Evolutionary conservation across 2,797 vertebrate genomes (phyloP), one percentile per base, ranked within the genome.

Genomic region (Phrynocephalus guinanensis): DNA sequence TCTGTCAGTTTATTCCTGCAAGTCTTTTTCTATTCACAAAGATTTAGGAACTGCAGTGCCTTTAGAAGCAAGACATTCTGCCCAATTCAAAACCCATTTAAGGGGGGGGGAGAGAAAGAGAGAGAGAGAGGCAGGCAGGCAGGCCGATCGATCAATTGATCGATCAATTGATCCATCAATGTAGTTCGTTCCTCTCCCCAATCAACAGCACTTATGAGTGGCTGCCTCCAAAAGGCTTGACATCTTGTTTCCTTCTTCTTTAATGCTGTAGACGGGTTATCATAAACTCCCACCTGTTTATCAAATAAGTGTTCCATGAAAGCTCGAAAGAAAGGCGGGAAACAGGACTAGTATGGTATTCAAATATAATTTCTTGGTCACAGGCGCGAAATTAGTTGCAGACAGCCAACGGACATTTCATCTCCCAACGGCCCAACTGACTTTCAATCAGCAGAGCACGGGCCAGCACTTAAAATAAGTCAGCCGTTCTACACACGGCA

Each of bases 141-240:
- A 44, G 38, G 38, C 3, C 3, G 3, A 44, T 44, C 5, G 38
- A 44, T 44, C 38, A 38, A 38, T 38, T 38, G 38, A 38, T 38
- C 38, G 38, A 38, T 38, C 38, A 4, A 38, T 38, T 4, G 3
- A 38, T 38, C 38, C 3, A 38, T 38, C 38, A 5, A 44, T 44
- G 38, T 44, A 38, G 22, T 4, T 66, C 38, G 2, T 13, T n/a
- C 26, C 30, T 82, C 22, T 16, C 63, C 18, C 7, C 8, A 38
- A 8, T 1, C 48, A 33, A 16, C 70, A 7, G 20, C 63, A 24
- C 26, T 0, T 44, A 24, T 33, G 13, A 0, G 72, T 0, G 1
- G 11, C 7, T 22, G 11, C 71, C 63, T 50, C 82, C 52, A 60
- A 8, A 75, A 73, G 73, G 82, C 24, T 5, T 20, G 52, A 28